Conservation (phyloP, 2,113 vertebrate species). For the Chamaetylas fuelleborni region DNA sequence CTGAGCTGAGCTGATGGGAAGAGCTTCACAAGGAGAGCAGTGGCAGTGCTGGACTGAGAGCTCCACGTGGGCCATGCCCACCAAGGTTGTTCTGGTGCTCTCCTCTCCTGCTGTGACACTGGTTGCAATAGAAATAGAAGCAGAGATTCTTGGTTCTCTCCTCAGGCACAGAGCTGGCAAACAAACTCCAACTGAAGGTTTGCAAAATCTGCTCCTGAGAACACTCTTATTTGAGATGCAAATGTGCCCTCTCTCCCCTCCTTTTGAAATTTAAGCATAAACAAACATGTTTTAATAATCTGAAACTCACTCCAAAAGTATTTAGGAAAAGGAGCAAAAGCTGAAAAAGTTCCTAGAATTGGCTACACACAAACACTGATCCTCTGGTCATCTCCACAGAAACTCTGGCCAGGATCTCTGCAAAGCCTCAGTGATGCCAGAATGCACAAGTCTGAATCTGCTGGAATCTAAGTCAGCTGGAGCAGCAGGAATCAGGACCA, state of each 20-base stretch:
- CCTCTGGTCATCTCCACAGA: background rate
- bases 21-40: background rate
- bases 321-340: background rate
- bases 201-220: background rate
- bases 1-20: background rate
- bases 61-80: background rate
- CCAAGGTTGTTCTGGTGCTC: background rate
- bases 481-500: background rate
- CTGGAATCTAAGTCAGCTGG: background rate
- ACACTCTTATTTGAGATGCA: background rate
- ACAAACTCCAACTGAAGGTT: background rate
- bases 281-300: background rate
- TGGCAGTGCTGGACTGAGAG: background rate
- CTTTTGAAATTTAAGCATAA: background rate
- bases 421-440: background rate
- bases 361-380: background rate
- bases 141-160: background rate
- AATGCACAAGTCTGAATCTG: background rate
- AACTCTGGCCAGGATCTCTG: background rate
- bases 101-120: background rate
- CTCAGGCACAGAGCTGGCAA: background rate
- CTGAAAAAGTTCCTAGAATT: background rate
- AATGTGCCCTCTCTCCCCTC: background rate
- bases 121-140: background rate
- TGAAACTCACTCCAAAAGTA: background rate